A percentile compares a stretch with the other conserved stretches of the same genome.
These are phyloP conservation scores for Scolopax mira DNA, from an alignment of 2,113 vertebrate genomes.

Conservation along the genomic window DNA sequence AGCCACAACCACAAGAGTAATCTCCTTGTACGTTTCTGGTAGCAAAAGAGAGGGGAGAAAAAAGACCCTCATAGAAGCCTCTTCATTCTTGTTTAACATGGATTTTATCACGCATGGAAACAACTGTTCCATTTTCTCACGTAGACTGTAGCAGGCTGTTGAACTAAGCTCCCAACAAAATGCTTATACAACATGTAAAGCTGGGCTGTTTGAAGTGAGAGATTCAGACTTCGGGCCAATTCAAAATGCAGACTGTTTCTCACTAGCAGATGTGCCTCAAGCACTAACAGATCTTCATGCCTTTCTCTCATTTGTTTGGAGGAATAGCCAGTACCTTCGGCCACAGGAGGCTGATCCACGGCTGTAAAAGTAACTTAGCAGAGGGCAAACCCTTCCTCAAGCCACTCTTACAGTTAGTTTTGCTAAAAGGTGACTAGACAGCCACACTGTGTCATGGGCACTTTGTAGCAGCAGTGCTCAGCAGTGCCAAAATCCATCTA, in stretches of 20 bases:
- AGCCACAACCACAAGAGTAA: slow-evolving; percentile 19
- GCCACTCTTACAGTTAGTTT: neutral
- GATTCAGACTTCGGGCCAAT: neutral
- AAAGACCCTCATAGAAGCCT: neutral
- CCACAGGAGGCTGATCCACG: neutral
- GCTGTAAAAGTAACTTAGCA: neutral
- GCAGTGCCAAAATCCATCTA: neutral
- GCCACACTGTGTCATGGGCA: neutral
- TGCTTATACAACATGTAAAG: neutral
- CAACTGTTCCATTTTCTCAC: neutral
- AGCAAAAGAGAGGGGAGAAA: neutral
- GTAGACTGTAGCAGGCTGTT: neutral
- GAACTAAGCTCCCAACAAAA: neutral
- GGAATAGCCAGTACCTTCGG: neutral
- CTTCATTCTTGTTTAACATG: neutral
- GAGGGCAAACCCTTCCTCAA: neutral
- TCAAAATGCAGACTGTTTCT: neutral
- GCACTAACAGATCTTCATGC: neutral
- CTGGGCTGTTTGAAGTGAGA: neutral
- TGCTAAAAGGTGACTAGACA: neutral
- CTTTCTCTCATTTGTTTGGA: neutral
- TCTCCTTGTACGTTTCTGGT: slow-evolving; percentile 14
- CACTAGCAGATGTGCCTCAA: neutral
- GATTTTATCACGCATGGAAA: neutral
- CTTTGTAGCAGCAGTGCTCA: neutral